Base-by-base conservation (phyloP, 2,113 vertebrate species). In the Apaloderma vittatum region DNA sequence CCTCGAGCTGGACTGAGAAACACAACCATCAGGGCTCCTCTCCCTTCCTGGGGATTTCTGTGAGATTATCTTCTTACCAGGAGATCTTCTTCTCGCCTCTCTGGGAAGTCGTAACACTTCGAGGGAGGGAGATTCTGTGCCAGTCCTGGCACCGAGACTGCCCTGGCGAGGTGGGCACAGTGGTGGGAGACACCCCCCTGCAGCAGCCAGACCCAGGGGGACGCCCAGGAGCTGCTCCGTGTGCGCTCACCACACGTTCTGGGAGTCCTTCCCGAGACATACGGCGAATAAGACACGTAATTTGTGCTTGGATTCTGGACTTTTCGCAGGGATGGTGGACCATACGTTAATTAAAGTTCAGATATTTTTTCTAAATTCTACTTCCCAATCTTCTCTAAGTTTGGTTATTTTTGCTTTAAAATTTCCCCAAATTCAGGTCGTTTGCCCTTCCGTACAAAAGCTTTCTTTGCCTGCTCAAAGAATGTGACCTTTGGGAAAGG, bases 251-350 rank as follows among this genome's bases (percentile, higher is more conserved):
- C 12, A 2, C 6, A 3, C 4, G 0, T 18, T 46, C 34, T 4
- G 14, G 73, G 45, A n/a, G 1, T 37, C n/a, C 3, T 9, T 34
- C 77, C 36, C 0, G 2, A 26, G 22, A 12, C 2, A 0, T 3
- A 3, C 6, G 2, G 12, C 43, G 30, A 3, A 24, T 4, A 26
- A 71, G 7, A 11, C 23, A 37, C 19, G 2, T 4, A 7, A 16
- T 45, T 22, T 29, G 37, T 72, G 7, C 57, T 32, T 48, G 7
- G n/a, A 54, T 10, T 58, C n/a, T 29, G 58, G 43, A 5, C 27
- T 63, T 88, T 24, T 58, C 49, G 6, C 16, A 4, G 23, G 26
- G 61, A 10, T 4, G 5, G 16, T 22, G 27, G 51, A 8, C 54
- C 3, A 1, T 15, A 4, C 1, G 0, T 49, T 45, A 54, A 8